Percentiles rank a stretch among this genome's conserved stretches.
phyloP scores from a whole-genome alignment of 2,888 invertebrate species.

The Drosophila recens region DNA sequence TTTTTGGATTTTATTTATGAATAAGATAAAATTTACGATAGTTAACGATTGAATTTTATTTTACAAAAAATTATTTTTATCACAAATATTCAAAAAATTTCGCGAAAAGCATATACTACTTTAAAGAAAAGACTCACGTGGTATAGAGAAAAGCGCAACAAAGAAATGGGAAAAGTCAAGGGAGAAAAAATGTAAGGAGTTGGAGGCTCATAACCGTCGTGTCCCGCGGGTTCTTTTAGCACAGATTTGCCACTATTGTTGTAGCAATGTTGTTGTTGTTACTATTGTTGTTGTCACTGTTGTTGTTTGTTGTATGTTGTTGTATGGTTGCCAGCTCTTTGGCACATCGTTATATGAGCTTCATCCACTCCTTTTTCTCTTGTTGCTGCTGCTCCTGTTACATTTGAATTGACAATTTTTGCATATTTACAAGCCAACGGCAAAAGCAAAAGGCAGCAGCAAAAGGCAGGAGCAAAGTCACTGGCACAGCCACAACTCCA shows the following conservation, averaged over 20 bases:
- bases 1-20: too few species aligned
- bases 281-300: neutral
- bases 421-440: slow-evolving; percentile 62
- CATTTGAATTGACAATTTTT: slow-evolving; percentile 70
- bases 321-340: slow-evolving; percentile 45
- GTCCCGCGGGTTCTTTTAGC: slow-evolving; percentile 55
- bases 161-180: slow-evolving; percentile 17
- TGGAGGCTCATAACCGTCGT: slow-evolving; percentile 14
- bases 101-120: slow-evolving; percentile 1
- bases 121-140: neutral
- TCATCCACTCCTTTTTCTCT: slow-evolving; percentile 4
- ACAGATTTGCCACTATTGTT: slow-evolving; percentile 56
- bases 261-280: slow-evolving; percentile 6
- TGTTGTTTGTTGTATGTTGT: slow-evolving; percentile 41
- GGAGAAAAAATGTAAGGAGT: slow-evolving; percentile 19
- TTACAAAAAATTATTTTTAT: too few species aligned
- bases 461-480: slow-evolving; percentile 15
- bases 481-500: slow-evolving; percentile 26
- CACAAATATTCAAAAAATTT: neutral
- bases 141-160: slow-evolving; percentile 26
- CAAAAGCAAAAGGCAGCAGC: slow-evolving; percentile 23
- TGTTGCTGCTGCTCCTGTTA: slow-evolving; percentile 29
- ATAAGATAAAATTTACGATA: too few species aligned
- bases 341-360: slow-evolving; percentile 59
- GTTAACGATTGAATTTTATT: too few species aligned